These are phyloP conservation scores for Caerostris darwini DNA, from an alignment of 1,140 invertebrate genomes.

Conservation along the genomic window DNA sequence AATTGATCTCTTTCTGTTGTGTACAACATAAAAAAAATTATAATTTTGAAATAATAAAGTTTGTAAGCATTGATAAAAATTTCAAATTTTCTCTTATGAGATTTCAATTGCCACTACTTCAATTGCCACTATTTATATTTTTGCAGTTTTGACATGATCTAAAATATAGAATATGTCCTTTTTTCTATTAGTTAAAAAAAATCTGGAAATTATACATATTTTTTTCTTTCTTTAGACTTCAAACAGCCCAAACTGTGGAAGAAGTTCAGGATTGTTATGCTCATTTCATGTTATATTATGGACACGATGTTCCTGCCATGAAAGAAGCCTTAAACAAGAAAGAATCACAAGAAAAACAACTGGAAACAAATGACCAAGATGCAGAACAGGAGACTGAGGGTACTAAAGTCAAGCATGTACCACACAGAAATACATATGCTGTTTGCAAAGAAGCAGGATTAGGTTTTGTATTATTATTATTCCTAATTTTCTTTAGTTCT, in stretches of 20 bases:
- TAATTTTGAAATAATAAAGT: no score
- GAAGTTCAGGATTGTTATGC: conserved; percentile 95
- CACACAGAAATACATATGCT: conserved; percentile 92
- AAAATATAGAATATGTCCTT: no score
- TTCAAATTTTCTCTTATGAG: no score
- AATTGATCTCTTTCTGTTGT: no score
- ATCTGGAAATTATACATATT: no score
- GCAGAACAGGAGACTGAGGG: conserved; percentile 82
- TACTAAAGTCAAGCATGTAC: conserved; percentile 90
- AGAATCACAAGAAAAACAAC: conserved; percentile 79
- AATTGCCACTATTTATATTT: no score
- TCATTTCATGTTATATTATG: conserved; percentile 96
- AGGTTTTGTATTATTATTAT: conserved; percentile 82
- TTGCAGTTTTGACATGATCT: no score
- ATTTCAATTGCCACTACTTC: no score
- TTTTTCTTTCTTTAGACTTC: conserved; percentile 79
- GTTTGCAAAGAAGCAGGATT: conserved; percentile 92
- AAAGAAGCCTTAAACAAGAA: conserved; percentile 85
- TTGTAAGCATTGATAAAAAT: no score
- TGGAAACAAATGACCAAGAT: conserved; percentile 79
- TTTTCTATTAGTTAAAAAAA: no score
- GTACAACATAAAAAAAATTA: no score
- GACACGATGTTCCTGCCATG: conserved; percentile 92
- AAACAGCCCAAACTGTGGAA: conserved; percentile 91
- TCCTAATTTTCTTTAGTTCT: no score